phyloP scores from a whole-genome alignment of 2,888 invertebrate genomes.

The Plagiodera versicolora region DNA sequence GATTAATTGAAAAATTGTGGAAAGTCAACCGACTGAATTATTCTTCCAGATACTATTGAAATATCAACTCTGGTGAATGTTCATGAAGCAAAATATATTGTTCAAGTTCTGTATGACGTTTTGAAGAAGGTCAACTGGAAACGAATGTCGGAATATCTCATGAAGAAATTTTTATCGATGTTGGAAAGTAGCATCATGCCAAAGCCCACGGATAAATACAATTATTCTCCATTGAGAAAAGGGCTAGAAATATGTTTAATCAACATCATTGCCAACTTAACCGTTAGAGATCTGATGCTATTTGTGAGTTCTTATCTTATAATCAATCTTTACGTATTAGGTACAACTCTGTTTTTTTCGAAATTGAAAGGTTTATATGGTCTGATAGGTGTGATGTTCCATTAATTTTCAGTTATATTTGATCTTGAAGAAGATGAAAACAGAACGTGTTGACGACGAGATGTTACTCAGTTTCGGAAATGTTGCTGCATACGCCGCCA shows the following conservation, averaged over 20 bases:
- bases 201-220: conserved; percentile 34
- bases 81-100: conserved; percentile 54
- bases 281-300: conserved; percentile 55
- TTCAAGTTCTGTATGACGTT: conserved; percentile 58
- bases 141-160: conserved; percentile 53
- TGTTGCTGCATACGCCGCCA: conserved; percentile 59
- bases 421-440: conserved; percentile 58
- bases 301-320: conserved; percentile 49
- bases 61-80: conserved; percentile 39
- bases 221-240: conserved; percentile 53
- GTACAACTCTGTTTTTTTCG: too few relatives aligned
- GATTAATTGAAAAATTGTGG: too few relatives aligned
- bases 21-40: too few relatives aligned
- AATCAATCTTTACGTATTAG: too few relatives aligned
- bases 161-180: conserved; percentile 54
- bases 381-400: too few relatives aligned
- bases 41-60: conserved; percentile 18
- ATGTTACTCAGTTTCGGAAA: conserved; percentile 58
- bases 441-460: conserved; percentile 51
- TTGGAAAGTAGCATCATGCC: conserved; percentile 55
- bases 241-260: conserved; percentile 61
- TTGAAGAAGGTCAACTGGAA: conserved; percentile 57
- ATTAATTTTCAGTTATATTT: conserved; percentile 48
- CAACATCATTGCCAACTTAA: conserved; percentile 57
- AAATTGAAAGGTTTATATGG: too few relatives aligned